These are phyloP conservation scores for Botia kubotai DNA, from an alignment of 2,797 vertebrate genomes.

Conservation along the genomic window DNA sequence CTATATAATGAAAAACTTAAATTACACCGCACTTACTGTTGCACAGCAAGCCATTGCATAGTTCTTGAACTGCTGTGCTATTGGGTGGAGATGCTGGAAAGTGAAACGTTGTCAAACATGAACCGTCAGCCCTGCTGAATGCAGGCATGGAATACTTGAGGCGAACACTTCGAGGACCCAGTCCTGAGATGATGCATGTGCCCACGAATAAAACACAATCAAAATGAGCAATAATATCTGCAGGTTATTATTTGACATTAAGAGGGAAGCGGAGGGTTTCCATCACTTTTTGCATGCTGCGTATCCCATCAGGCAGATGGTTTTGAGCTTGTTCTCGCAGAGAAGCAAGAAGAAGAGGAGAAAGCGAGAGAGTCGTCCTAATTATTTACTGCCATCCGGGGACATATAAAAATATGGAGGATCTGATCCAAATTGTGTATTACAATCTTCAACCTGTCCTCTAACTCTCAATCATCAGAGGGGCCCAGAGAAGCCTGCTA, in stretches of 20 bases:
- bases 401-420: conserved; percentile 34
- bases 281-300: conserved; percentile 37
- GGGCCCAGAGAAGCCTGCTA: conserved; percentile 62
- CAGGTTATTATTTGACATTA: conserved; percentile 58
- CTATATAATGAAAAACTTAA: conserved; percentile 4
- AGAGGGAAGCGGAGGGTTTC: conserved; percentile 49
- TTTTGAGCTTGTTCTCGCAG: conserved; percentile 22
- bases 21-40: conserved; percentile 16
- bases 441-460: conserved; percentile 56
- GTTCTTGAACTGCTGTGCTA: not conserved
- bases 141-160: conserved; percentile 38
- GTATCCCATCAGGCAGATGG: conserved; percentile 52
- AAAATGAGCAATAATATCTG: conserved; percentile 60
- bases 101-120: conserved; percentile 54
- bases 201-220: conserved; percentile 45
- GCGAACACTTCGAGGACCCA: conserved; percentile 46
- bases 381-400: conserved; percentile 47
- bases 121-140: conserved; percentile 47
- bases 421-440: conserved; percentile 59
- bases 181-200: conserved; percentile 45
- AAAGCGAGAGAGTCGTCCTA: conserved; percentile 24
- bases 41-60: conserved; percentile 36
- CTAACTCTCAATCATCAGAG: conserved; percentile 59
- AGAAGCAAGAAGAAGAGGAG: conserved; percentile 22
- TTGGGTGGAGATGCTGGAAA: conserved; percentile 45